These are phyloP conservation scores for Strix occidentalis DNA, from an alignment of 2,797 vertebrate genomes.

Conservation along the genomic window DNA sequence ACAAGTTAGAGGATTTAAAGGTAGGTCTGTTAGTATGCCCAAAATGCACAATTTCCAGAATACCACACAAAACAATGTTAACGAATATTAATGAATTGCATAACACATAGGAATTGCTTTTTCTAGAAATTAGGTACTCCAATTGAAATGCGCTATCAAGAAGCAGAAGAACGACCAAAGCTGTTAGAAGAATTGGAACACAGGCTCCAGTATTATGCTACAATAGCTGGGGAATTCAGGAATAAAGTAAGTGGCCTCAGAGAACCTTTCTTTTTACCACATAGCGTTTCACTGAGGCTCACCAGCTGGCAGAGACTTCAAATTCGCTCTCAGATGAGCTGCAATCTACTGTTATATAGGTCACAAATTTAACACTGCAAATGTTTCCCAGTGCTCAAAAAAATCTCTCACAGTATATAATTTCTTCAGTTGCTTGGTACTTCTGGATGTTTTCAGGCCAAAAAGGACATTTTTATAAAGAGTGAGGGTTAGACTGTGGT, in stretches of 20 bases:
- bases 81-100: neutral
- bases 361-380: neutral
- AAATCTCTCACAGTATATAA: neutral
- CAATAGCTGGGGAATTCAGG: conserved; percentile 78
- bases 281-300: neutral
- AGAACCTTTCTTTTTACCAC: neutral
- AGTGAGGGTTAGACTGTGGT: neutral
- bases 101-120: neutral
- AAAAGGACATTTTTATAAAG: neutral
- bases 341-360: neutral
- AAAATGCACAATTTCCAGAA: neutral
- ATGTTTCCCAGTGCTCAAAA: neutral
- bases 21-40: conserved; percentile 46
- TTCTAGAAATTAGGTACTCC: conserved; percentile 80
- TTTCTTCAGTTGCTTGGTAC: neutral
- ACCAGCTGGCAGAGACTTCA: neutral
- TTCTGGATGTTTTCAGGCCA: neutral
- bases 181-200: conserved; percentile 76
- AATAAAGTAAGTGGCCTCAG: conserved; percentile 65
- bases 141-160: conserved; percentile 79
- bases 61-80: neutral
- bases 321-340: neutral
- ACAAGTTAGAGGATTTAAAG: conserved; percentile 81
- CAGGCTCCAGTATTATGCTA: conserved; percentile 78
- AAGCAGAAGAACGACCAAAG: conserved; percentile 79